phyloP scores from a whole-genome alignment of 1,140 invertebrate genomes.

The Mizuhopecten yessoensis region DNA sequence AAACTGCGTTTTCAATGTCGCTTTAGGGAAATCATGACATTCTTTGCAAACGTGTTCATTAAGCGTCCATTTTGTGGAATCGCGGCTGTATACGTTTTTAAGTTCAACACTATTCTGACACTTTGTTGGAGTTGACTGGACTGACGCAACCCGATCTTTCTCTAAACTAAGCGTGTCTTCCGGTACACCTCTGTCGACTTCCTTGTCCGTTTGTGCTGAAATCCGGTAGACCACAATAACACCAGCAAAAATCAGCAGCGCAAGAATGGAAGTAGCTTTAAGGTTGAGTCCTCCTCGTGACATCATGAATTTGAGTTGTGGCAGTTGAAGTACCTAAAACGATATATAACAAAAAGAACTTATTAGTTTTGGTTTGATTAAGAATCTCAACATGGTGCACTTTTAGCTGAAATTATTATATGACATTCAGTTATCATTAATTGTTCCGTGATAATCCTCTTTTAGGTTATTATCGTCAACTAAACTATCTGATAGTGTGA shows the following conservation, averaged over 20 bases:
- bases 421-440: too few species aligned
- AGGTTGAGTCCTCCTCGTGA: not conserved
- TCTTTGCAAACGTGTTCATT: not conserved
- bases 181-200: not conserved
- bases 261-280: not conserved
- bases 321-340: too few species aligned
- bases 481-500: too few species aligned
- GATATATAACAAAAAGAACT: too few species aligned
- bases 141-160: not conserved
- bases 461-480: too few species aligned
- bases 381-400: too few species aligned
- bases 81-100: not conserved
- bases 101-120: not conserved
- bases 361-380: too few species aligned
- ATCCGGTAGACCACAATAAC: not conserved
- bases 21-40: not conserved
- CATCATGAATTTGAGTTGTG: not conserved
- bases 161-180: not conserved
- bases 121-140: not conserved
- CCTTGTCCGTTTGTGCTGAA: not conserved
- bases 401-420: too few species aligned
- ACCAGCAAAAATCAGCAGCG: not conserved
- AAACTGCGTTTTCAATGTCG: conserved; percentile 5
- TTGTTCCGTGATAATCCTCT: too few species aligned
- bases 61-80: not conserved